Base-by-base conservation (phyloP, 1,140 invertebrate species). In the Rhynchophorus ferrugineus region DNA sequence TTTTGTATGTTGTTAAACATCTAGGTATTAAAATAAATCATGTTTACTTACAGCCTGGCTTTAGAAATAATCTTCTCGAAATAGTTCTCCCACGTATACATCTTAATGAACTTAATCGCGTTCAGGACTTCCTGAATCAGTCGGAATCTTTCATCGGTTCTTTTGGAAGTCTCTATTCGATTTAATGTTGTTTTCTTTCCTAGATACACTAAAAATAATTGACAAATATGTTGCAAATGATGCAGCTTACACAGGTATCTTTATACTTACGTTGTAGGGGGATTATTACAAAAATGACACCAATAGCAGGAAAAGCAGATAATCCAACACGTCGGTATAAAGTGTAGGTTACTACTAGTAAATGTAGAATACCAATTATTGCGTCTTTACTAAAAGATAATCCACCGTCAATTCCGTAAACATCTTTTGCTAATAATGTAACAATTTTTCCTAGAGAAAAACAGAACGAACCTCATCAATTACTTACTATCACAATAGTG, bases 21-120 rank as follows among this genome's bases (percentile, higher is more conserved):
- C 7, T 7, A 7, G 3, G 16, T n/a, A 8, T n/a, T 7, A 37
- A 42, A 29, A 6, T 29, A 22, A 29, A 44, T 7, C 16, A 17
- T 20, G 3, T 42, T 42, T 20, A 51, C 49, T 55, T 55, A 58
- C 56, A 44, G 44, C 45, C 56, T 48, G 3, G 43, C 36, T 22
- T 37, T 29, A 17, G 21, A 33, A 11, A 89, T 78, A 21, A 88
- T 70, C 35, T 73, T 74, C 3, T 81, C 81, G 62, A 91, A 90
- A 0, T 84, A 84, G 33, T 81, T 77, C 64, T 90, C 87, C 89
- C 89, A 91, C 0, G 83, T 80, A 63, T 89, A 90, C 87, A 93
- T 91, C 71, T 94, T 95, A 17, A 87, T 90, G 1, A 83, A 80
- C 54, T 84, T 82, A 19, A 86, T 85, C 11, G 82, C 83, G 34